phyloP scores from a whole-genome alignment of 23 tunicate species.

The Aplidium turbinatum region DNA sequence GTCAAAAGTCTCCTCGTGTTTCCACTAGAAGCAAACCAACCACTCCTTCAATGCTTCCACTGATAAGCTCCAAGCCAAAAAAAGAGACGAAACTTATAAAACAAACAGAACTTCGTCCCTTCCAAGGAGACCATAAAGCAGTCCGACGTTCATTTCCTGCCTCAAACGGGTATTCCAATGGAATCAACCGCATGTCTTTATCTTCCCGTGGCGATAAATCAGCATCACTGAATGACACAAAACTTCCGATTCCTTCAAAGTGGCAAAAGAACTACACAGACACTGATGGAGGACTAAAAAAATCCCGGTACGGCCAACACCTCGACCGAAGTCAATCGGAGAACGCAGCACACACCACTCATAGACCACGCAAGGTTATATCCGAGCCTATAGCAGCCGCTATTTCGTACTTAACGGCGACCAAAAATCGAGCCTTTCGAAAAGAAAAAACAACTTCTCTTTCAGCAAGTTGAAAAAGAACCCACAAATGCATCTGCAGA shows the following conservation, averaged over 20 bases:
- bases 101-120: too few relatives aligned
- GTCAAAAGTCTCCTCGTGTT: too few relatives aligned
- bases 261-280: too few relatives aligned
- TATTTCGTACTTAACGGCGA: slow-evolving; percentile 54
- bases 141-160: slow-evolving; percentile 17
- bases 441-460: slow-evolving; percentile 26
- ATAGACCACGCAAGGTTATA: slow-evolving; percentile 46
- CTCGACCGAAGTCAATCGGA: too few relatives aligned
- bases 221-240: background rate
- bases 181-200: background rate
- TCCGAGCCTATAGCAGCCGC: slow-evolving; percentile 66
- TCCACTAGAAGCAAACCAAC: too few relatives aligned
- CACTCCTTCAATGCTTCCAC: too few relatives aligned
- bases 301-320: slow-evolving; percentile 28
- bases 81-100: too few relatives aligned
- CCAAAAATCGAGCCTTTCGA: slow-evolving; percentile 20
- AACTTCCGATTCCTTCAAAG: background rate
- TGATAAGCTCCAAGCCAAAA: too few relatives aligned
- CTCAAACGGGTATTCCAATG: background rate
- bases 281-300: too few relatives aligned
- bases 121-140: too few relatives aligned
- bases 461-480: background rate
- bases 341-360: slow-evolving; percentile 2
- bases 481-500: too few relatives aligned
- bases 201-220: background rate